These are phyloP conservation scores for Sylvietta virens DNA, from an alignment of 2,113 vertebrate genomes.

Conservation along the genomic window DNA sequence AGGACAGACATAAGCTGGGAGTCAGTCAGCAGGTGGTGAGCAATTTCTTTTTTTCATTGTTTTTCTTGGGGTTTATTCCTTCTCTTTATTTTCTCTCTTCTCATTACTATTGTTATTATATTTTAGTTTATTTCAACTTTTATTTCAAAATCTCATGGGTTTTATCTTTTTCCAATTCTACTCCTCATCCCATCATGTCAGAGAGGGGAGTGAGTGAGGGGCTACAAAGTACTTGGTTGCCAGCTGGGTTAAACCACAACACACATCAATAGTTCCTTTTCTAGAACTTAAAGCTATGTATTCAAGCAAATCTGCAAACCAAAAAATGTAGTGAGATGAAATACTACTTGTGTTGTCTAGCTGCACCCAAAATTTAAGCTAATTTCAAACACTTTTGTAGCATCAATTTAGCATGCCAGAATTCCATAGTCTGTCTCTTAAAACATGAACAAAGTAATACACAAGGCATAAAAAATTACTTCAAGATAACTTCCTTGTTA, in stretches of 20 bases:
- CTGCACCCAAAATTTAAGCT: background rate
- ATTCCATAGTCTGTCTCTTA: background rate
- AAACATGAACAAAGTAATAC: background rate
- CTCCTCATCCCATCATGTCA: background rate
- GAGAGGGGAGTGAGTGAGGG: background rate
- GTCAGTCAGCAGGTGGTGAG: background rate
- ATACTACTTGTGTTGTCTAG: background rate
- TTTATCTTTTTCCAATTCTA: background rate
- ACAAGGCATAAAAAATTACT: conserved; percentile 6
- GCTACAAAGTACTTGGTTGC: background rate
- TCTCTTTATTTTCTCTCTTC: background rate
- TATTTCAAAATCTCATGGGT: background rate
- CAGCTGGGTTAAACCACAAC: background rate
- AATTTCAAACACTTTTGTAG: background rate
- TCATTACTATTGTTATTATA: background rate
- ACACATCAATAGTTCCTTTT: background rate
- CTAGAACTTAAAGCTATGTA: background rate
- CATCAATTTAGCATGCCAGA: background rate
- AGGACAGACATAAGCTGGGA: background rate
- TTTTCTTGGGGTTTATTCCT: background rate
- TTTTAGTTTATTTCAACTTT: background rate
- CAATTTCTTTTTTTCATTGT: background rate
- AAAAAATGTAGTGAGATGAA: background rate
- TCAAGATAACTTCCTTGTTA: background rate
- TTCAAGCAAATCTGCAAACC: background rate